phyloP scores from a whole-genome alignment of 2,797 vertebrate species.

The Aldrovandia affinis region DNA sequence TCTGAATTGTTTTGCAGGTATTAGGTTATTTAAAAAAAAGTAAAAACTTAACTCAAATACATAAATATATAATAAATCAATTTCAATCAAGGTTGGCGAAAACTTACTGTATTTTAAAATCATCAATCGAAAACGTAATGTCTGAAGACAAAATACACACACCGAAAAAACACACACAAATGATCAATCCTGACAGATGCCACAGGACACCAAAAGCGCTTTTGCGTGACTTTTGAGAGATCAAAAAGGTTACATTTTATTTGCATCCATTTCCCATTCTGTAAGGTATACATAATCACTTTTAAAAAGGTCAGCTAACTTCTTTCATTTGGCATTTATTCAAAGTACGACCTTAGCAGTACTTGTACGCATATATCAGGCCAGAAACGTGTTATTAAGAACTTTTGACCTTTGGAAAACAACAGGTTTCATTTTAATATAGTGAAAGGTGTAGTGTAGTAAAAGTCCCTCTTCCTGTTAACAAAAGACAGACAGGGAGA shows the following conservation, averaged over 20 bases:
- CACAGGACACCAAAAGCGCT: background rate
- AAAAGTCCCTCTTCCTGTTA: conserved; percentile 16
- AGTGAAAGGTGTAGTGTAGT: too few relatives aligned
- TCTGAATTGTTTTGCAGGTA: background rate
- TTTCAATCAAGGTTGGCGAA: too few relatives aligned
- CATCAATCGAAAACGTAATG: too few relatives aligned
- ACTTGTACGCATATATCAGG: conserved; percentile 59
- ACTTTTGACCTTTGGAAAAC: conserved; percentile 68
- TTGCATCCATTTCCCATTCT: conserved; percentile 16
- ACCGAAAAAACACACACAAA: too few relatives aligned
- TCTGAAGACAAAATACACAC: too few relatives aligned
- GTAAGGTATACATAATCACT: conserved; percentile 13
- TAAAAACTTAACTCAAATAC: too few relatives aligned
- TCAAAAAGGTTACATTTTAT: conserved; percentile 32
- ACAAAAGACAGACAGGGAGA: conserved; percentile 21
- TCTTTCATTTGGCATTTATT: conserved; percentile 58
- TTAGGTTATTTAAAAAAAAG: too few relatives aligned
- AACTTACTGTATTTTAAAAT: too few relatives aligned
- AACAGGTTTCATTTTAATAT: conserved; percentile 53
- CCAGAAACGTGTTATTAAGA: conserved; percentile 52
- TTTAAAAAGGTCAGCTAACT: conserved; percentile 53
- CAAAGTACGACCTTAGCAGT: conserved; percentile 73
- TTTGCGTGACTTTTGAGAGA: conserved; percentile 17
- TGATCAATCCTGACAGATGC: background rate
- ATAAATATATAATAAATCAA: too few relatives aligned